Conservation (phyloP, 1,140 invertebrate genomes). For the Dinoponera quadriceps region DNA sequence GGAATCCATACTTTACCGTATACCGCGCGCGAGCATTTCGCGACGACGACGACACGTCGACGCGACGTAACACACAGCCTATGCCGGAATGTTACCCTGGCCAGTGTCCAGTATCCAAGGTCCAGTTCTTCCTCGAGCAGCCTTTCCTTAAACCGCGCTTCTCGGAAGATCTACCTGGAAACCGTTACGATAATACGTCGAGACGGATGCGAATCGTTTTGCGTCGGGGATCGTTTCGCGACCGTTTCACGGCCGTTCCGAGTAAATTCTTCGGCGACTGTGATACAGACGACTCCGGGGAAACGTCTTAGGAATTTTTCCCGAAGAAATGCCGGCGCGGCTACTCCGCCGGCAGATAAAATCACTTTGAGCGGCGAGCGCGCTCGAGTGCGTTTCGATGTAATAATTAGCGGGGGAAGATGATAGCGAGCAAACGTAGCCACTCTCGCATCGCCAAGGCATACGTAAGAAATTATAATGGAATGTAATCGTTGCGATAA, state of each 20-base stretch:
- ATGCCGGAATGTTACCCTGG: conserved; percentile 73
- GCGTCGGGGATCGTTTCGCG: conserved; percentile 44
- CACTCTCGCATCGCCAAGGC: background rate
- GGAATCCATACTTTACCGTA: conserved; percentile 50
- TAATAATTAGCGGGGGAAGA: conserved; percentile 13
- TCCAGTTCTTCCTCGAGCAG: conserved; percentile 74
- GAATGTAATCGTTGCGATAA: too few relatives aligned
- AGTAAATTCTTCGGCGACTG: conserved; percentile 45
- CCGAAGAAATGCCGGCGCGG: conserved; percentile 7
- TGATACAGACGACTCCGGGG: background rate
- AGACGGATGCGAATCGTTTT: conserved; percentile 62
- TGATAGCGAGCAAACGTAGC: background rate
- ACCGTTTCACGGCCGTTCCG: conserved; percentile 49
- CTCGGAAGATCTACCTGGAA: conserved; percentile 75
- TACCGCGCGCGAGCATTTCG: conserved; percentile 43
- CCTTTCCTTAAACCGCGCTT: conserved; percentile 75
- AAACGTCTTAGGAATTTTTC: conserved; percentile 43
- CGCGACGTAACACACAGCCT: conserved; percentile 50
- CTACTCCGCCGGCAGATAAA: conserved; percentile 1
- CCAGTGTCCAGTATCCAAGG: conserved; percentile 69
- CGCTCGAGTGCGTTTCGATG: background rate
- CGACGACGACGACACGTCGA: conserved; percentile 40
- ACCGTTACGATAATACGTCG: conserved; percentile 75
- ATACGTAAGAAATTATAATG: too few relatives aligned
- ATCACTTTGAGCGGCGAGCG: background rate